Percentiles rank a stretch among this genome's conserved stretches.
phyloP scores from a whole-genome alignment of 2,113 vertebrate species.

The Cephalophus harveyi region DNA sequence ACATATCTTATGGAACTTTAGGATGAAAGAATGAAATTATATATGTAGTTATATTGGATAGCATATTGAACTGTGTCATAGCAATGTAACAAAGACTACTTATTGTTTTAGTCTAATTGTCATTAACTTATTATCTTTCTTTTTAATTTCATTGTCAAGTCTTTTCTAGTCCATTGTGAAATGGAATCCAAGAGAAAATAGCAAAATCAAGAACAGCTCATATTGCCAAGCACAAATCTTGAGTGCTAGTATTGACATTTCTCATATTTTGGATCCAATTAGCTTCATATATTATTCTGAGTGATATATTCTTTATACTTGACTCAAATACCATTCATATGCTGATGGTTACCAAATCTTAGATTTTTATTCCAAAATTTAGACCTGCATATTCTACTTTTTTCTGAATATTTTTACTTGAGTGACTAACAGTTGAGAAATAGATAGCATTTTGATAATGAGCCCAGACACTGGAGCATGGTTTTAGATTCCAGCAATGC shows the following conservation, averaged over 20 bases:
- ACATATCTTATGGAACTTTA: neutral
- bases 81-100: neutral
- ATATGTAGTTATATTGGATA: neutral
- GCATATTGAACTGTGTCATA: neutral
- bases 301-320: neutral
- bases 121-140: neutral
- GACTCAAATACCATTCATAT: neutral
- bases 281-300: neutral
- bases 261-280: neutral
- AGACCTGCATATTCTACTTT: neutral
- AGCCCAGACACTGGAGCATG: neutral
- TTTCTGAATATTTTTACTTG: neutral
- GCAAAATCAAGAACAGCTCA: neutral
- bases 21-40: neutral
- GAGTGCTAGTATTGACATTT: neutral
- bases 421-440: neutral
- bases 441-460: neutral
- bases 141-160: neutral
- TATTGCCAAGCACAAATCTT: neutral
- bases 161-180: neutral
- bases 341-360: neutral
- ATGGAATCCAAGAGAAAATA: neutral
- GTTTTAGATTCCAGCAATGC: neutral
- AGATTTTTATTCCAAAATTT: neutral
- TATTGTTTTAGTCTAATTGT: neutral